A percentile compares a stretch with the other conserved stretches of the same genome.
phyloP scores from a whole-genome alignment of 2,797 vertebrate genomes.

The Thamnophis elegans region DNA sequence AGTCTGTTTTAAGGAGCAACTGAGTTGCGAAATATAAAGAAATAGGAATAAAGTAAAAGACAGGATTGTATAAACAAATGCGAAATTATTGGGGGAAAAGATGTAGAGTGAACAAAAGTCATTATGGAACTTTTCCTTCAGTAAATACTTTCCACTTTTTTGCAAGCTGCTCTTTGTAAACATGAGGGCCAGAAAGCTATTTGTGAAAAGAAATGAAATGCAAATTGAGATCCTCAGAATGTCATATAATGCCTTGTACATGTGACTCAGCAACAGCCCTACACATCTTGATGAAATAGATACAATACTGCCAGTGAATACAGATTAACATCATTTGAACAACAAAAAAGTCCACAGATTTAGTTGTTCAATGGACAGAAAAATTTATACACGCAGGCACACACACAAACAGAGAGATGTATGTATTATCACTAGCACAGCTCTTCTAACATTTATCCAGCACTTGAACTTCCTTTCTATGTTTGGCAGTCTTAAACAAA shows the following conservation, averaged over 20 bases:
- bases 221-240: background rate
- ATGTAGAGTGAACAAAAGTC: background rate
- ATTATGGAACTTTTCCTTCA: background rate
- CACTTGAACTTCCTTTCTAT: conserved; percentile 57
- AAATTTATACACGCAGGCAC: background rate
- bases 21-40: background rate
- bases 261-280: background rate
- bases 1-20: background rate
- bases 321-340: background rate
- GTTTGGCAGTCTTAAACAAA: conserved; percentile 54
- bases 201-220: conserved; percentile 2
- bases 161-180: background rate
- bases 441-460: conserved; percentile 53
- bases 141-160: background rate
- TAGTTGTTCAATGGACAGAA: background rate
- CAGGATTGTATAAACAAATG: background rate
- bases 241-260: background rate
- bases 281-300: background rate
- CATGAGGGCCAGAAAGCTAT: background rate
- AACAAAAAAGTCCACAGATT: background rate
- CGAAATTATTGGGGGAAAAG: background rate
- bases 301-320: background rate
- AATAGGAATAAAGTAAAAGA: background rate
- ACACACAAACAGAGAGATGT: background rate
- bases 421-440: conserved; percentile 60